phyloP scores from a whole-genome alignment of 2,888 invertebrate genomes.

The Synergus umbraculus region DNA sequence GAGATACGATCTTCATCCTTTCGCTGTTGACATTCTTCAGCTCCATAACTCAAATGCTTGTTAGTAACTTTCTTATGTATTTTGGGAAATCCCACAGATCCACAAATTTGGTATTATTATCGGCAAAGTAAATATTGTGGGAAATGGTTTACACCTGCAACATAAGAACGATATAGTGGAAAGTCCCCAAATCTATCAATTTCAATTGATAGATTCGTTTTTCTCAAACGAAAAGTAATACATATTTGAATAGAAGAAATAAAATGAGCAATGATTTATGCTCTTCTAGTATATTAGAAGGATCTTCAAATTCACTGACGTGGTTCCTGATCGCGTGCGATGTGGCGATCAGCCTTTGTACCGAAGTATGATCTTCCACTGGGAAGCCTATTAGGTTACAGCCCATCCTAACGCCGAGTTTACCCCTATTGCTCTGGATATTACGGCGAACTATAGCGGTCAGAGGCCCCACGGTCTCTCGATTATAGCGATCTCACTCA shows the following conservation, averaged over 20 bases:
- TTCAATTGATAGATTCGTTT: too few species aligned
- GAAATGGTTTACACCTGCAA: background rate
- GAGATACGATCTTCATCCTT: slow-evolving; percentile 55
- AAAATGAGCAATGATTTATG: slow-evolving; percentile 47
- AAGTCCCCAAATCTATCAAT: too few species aligned
- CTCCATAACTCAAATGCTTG: background rate
- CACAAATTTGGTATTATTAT: background rate
- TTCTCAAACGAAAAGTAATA: too few species aligned
- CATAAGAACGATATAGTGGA: background rate
- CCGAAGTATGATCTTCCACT: slow-evolving; percentile 73
- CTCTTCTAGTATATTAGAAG: slow-evolving; percentile 70
- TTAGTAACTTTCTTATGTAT: slow-evolving; percentile 2
- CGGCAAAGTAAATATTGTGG: background rate
- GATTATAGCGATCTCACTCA: slow-evolving; percentile 69
- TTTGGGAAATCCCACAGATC: background rate
- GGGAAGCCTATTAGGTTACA: slow-evolving; percentile 75
- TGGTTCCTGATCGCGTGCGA: slow-evolving; percentile 75
- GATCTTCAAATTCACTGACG: slow-evolving; percentile 75
- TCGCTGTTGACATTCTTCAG: background rate
- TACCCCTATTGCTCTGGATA: slow-evolving; percentile 53
- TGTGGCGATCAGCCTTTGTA: slow-evolving; percentile 76
- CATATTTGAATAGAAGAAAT: background rate
- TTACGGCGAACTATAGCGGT: slow-evolving; percentile 51
- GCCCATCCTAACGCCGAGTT: slow-evolving; percentile 47
- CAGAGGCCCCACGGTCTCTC: slow-evolving; percentile 51